These are phyloP conservation scores for Hippocampus comes DNA, from an alignment of 2,113 vertebrate genomes.

Conservation along the genomic window DNA sequence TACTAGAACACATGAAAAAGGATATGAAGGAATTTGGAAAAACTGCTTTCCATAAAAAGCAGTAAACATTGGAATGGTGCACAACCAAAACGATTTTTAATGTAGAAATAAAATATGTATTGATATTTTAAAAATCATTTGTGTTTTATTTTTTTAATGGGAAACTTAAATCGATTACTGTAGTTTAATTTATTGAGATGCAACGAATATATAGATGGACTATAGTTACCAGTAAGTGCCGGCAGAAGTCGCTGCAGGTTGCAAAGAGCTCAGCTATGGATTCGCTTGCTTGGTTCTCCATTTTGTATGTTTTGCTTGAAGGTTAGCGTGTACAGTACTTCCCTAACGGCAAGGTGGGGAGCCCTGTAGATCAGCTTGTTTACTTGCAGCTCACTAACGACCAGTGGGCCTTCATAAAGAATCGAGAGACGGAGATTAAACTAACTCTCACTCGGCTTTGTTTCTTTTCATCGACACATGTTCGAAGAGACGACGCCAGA, in stretches of 20 bases:
- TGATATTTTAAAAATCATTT: neutral
- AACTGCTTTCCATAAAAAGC: no score
- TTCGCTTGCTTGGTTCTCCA: slow-evolving; percentile 67
- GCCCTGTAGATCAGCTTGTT: slow-evolving; percentile 21
- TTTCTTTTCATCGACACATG: slow-evolving; percentile 14
- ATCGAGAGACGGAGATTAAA: neutral
- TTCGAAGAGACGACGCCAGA: slow-evolving; percentile 10
- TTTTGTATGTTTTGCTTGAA: slow-evolving; percentile 79
- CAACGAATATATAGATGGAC: neutral
- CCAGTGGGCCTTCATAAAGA: neutral
- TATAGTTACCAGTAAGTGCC: slow-evolving; percentile 28
- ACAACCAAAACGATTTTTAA: no score
- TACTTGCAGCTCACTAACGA: neutral
- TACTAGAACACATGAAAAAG: no score
- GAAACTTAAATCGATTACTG: no score
- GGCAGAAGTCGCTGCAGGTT: slow-evolving; percentile 50
- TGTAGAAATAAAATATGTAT: neutral
- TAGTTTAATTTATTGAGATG: neutral
- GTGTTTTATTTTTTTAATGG: neutral
- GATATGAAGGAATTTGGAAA: no score
- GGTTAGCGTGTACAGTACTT: slow-evolving; percentile 66
- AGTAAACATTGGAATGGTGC: no score
- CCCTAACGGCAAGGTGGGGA: slow-evolving; percentile 48
- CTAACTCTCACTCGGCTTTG: neutral
- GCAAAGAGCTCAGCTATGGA: slow-evolving; percentile 40